phyloP scores from a whole-genome alignment of 1,140 invertebrate species.

The Cataglyphis hispanica region DNA sequence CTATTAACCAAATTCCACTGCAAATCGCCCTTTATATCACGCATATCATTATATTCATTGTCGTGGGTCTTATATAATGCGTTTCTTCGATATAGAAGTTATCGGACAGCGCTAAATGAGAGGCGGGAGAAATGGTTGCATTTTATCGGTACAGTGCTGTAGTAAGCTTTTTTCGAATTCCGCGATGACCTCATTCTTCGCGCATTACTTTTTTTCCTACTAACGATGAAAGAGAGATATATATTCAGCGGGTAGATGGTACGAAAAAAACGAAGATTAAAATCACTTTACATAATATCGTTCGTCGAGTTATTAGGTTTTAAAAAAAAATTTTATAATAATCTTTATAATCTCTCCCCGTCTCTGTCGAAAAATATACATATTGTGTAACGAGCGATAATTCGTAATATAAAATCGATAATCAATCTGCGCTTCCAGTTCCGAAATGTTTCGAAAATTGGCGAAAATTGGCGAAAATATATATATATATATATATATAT shows the following conservation, averaged over 20 bases:
- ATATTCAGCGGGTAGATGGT: constrained; percentile 20
- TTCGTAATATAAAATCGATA: constrained; percentile 3
- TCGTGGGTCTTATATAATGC: constrained; percentile 32
- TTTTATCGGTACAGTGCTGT: constrained; percentile 55
- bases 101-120: constrained; percentile 54
- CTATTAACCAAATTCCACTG: constrained; percentile 40
- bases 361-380: constrained; percentile 3
- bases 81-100: constrained; percentile 3
- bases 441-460: background rate
- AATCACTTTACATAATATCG: constrained; percentile 55
- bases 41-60: constrained; percentile 41
- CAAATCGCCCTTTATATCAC: constrained; percentile 18
- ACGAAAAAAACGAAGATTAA: constrained; percentile 50
- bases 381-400: background rate
- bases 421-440: background rate
- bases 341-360: constrained; percentile 27
- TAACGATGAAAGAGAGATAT: background rate
- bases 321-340: constrained; percentile 28
- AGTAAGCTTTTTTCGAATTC: constrained; percentile 67
- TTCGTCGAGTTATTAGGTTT: constrained; percentile 32
- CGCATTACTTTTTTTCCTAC: constrained; percentile 50
- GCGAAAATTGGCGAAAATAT: too few relatives aligned
- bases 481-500: background rate
- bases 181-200: constrained; percentile 61
- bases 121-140: constrained; percentile 59